phyloP scores from a whole-genome alignment of 2,888 invertebrate species.

The Oxystoma pomonae region DNA sequence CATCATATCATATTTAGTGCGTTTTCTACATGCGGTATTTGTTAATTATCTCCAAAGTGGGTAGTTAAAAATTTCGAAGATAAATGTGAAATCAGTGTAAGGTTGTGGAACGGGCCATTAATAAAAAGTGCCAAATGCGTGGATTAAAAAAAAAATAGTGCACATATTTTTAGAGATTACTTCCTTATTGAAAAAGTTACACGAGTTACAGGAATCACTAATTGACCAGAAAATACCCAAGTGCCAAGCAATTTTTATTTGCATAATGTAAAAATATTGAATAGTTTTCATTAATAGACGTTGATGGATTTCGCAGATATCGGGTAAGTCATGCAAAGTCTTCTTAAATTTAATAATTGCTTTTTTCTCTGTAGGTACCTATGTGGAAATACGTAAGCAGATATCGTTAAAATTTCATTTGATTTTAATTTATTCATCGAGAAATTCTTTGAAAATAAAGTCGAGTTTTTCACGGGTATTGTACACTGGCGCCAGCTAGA shows the following conservation, averaged over 20 bases:
- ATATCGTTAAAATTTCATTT: not conserved
- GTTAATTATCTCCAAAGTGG: slow-evolving; percentile 22
- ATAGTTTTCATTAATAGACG: not conserved
- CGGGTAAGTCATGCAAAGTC: not conserved
- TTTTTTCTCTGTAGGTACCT: no score
- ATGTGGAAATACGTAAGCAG: not conserved
- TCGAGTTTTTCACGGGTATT: not conserved
- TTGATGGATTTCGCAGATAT: not conserved
- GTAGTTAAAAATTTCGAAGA: slow-evolving; percentile 34
- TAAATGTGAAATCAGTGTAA: slow-evolving; percentile 8
- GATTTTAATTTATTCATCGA: not conserved
- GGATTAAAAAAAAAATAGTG: slow-evolving; percentile 8
- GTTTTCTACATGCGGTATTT: slow-evolving; percentile 40
- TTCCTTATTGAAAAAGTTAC: slow-evolving; percentile 7
- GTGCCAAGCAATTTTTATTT: slow-evolving; percentile 21
- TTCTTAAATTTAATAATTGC: not conserved
- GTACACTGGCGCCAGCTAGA: slow-evolving; percentile 46
- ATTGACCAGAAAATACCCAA: not conserved
- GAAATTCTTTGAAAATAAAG: not conserved
- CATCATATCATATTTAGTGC: slow-evolving; percentile 48
- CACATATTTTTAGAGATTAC: slow-evolving; percentile 13
- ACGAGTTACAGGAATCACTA: not conserved
- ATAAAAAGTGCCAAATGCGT: slow-evolving; percentile 33
- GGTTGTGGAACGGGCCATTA: not conserved
- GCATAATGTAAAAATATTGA: slow-evolving; percentile 32